Conservation (phyloP, 2,888 invertebrate genomes). For the Bellardia bayeri region DNA sequence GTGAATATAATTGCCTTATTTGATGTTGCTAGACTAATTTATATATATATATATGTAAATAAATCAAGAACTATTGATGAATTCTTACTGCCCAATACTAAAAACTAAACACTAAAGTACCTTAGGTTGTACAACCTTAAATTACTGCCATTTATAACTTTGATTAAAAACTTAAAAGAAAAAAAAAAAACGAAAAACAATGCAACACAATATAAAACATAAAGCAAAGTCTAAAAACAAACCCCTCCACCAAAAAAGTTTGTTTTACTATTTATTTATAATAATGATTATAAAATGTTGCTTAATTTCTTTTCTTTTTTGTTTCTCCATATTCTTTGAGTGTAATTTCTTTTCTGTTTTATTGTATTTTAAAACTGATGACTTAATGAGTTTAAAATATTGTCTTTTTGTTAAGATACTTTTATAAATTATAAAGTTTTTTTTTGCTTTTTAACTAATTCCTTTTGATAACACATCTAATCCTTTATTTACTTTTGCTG, state of each 20-base stretch:
- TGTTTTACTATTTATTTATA: conserved; percentile 18
- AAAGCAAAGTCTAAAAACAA: conserved; percentile 5
- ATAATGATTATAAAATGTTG: conserved; percentile 51
- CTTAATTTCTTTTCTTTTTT: conserved; percentile 52
- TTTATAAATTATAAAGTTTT: conserved; percentile 68
- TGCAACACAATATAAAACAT: conserved; percentile 19
- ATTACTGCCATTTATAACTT: conserved; percentile 39
- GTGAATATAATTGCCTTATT: no score
- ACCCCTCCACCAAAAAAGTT: conserved; percentile 1
- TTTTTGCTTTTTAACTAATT: conserved; percentile 35
- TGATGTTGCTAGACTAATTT: no score
- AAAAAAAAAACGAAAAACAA: not conserved
- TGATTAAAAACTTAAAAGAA: conserved; percentile 33
- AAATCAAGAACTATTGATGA: no score
- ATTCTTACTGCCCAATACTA: no score
- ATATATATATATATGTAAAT: no score
- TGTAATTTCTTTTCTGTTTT: conserved; percentile 12
- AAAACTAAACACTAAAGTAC: not conserved
- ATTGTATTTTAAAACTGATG: conserved; percentile 43
- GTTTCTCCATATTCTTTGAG: not conserved
- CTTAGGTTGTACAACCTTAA: conserved; percentile 3
- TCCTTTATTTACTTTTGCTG: conserved; percentile 47
- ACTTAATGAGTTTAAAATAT: conserved; percentile 69
- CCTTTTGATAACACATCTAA: conserved; percentile 63
- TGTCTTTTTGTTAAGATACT: conserved; percentile 51